Evolutionary conservation across 2,888 invertebrate genomes (phyloP), one percentile per base, ranked within the genome.

Genomic region (Nemotelus nigrinus): DNA sequence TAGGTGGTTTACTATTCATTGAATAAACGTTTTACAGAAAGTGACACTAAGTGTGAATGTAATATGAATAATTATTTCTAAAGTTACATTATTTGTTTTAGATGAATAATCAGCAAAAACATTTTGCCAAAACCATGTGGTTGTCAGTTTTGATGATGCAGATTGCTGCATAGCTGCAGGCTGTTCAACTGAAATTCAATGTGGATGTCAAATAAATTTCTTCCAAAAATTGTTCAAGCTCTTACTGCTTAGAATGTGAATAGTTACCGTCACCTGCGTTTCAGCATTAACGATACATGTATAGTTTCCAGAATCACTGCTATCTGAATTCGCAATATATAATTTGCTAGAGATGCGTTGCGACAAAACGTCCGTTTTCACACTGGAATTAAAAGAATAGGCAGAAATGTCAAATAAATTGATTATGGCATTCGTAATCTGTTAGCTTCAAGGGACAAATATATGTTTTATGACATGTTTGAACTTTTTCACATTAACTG

Each of bases 231-330:
- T 8, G 10, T 8, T 10, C 7, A 53, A 53, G 10, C 10, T 53
- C 53, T 10, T 6, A 10, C 94, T 94, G 89, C 93, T 93, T 74
- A 94, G 88, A 75, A 94, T 93, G 86, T 94, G 94, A 75, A 94
- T 93, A 76, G 91, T 90, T 65, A 94, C 92, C 43, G 92, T 92
- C 60, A 91, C 90, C 67, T 91, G 89, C 41, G 93, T 92, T 77
- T 93, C 91, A 81, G 93, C 93, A 72, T 92, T 92, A 80, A 94
- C 87, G 53, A 93, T 85, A 84, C 94, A 94, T 77, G 93, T 93
- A 86, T 94, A 94, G 86, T 94, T 94, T 53, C 94, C 94, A 50
- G 93, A 93, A 84, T 94, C 94, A 80, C 92, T 91, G 82, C 91
- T 90, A 84, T 92, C 92, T 72, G 94, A 94, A 85, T 94, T 94